Evolutionary conservation across 2,888 invertebrate genomes (phyloP).

Genomic region (Laspeyria flexula): DNA sequence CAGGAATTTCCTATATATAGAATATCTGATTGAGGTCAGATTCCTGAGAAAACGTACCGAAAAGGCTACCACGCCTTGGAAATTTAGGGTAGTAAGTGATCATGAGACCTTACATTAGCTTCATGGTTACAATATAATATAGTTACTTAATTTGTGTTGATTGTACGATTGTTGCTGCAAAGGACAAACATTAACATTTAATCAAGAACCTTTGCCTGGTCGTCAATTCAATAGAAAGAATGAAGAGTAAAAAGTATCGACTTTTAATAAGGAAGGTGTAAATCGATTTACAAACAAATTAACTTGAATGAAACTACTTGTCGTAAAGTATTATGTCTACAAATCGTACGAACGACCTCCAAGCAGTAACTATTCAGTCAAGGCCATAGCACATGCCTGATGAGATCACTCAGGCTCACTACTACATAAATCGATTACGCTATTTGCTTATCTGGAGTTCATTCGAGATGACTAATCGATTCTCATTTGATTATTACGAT

Average conservation of each 20-base stretch:
- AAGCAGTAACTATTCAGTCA: conserved; percentile 56
- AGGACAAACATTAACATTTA: no score
- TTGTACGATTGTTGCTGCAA: no score
- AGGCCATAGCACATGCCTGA: conserved; percentile 54
- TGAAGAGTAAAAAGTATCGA: conserved; percentile 23
- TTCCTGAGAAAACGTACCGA: no score
- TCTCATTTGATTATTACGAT: no score
- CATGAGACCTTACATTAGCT: no score
- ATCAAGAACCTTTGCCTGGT: no score
- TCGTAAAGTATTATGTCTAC: conserved; percentile 25
- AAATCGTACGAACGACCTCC: conserved; percentile 50
- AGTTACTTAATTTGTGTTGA: no score
- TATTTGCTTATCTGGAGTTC: conserved; percentile 14
- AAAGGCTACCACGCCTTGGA: no score
- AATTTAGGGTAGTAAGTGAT: no score
- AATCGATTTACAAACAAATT: conserved; percentile 34
- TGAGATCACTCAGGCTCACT: conserved; percentile 44
- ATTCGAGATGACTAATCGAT: neutral
- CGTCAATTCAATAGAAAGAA: neutral
- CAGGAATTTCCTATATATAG: no score
- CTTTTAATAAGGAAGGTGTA: conserved; percentile 37
- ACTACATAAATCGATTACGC: conserved; percentile 31
- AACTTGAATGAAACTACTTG: conserved; percentile 24
- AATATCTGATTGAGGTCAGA: no score
- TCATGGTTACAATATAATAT: no score